Evolutionary conservation across 2,113 vertebrate species (phyloP), one percentile per base, ranked within the genome.

Genomic region (Rhea americana): DNA sequence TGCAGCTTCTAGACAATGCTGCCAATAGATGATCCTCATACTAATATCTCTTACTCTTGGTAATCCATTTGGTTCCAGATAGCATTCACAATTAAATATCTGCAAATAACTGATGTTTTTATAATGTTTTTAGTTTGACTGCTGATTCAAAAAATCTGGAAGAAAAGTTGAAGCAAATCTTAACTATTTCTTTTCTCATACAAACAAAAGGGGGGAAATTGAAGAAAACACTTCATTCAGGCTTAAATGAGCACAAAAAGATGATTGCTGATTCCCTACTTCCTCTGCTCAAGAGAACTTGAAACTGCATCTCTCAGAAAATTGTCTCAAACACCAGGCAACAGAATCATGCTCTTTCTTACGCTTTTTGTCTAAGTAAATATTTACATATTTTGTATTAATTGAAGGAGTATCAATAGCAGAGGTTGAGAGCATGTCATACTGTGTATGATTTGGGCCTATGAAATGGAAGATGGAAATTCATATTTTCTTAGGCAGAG

Each of bases 11-110:
- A 30, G 79, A 58, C 22, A 59, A 11, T 82, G 26, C 50, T 17
- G 43, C 41, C 67, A 92, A 55, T 37, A 85, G 72, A 47, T 62
- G 39, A 55, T 80, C 9, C 37, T 90, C 51, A 41, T 61, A 24
- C 35, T 79, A 3, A 0, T 59, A 26, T 20, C 25, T 89, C 70
- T 43, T 85, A 35, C 76, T 85, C 41, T 63, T 73, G 77, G 13
- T 84, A 90, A 89, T 87, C 58, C 58, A 77, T 5, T 87, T 91
- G 78, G 67, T 74, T 94, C 24, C 85, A 80, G 47, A 59, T 55
- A 5, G 1, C 50, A 62, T 41, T 83, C 72, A 51, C 76, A 86
- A 58, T 63, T 88, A 82, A 67, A 18, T 62, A 72, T 59, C 63
- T 94, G 73, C 85, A 91, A 91, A 84, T 50, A 93, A 59, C n/a